Evolutionary conservation across 1,140 invertebrate species (phyloP).

Genomic region (Leucophenga varia): DNA sequence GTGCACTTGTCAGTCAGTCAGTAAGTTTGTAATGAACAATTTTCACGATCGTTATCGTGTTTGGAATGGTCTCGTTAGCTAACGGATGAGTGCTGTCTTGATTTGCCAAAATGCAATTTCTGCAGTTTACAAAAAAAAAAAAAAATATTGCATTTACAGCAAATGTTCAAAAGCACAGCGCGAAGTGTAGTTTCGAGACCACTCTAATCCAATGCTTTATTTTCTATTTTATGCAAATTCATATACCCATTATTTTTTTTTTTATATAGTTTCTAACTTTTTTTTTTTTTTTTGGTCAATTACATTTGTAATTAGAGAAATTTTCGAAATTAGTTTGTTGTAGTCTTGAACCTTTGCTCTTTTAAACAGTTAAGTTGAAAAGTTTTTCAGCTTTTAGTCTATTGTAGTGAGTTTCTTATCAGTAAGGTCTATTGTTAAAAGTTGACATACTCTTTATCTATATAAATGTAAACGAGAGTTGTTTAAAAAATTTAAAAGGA

Average conservation of each 20-base stretch:
- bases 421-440: no score
- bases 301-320: not conserved
- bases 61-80: conserved; percentile 56
- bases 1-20: conserved; percentile 23
- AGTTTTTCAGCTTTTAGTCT: no score
- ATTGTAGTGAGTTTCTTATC: no score
- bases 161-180: no score
- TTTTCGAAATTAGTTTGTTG: not conserved
- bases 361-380: no score
- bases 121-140: no score
- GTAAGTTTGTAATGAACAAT: conserved; percentile 36
- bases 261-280: not conserved
- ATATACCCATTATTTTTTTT: not conserved
- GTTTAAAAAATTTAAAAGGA: no score
- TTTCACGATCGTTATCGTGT: conserved; percentile 50
- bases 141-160: conserved; percentile 6
- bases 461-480: no score
- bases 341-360: no score
- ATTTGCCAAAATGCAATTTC: conserved; percentile 29
- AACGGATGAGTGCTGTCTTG: conserved; percentile 36
- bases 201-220: conserved; percentile 51
- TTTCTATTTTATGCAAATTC: conserved; percentile 46
- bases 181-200: conserved; percentile 52
- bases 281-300: not conserved
- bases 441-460: no score